Evolutionary conservation across 2,113 vertebrate species (phyloP), one percentile per base, ranked within the genome.

Genomic region (Microtus montanus): DNA sequence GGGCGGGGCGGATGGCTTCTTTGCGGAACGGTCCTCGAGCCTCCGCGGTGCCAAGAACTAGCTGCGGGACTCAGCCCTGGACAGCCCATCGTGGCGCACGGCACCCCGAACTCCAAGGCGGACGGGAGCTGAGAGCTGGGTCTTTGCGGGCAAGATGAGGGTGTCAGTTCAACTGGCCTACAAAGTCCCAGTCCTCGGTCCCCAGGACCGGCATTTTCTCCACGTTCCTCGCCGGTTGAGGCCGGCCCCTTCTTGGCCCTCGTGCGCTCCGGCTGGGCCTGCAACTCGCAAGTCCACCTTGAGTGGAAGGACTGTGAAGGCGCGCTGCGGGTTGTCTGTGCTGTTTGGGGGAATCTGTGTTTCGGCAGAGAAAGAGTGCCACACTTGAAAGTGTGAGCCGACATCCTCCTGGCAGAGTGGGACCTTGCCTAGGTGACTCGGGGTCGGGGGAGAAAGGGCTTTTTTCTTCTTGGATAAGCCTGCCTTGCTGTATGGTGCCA

Each of bases 71-170:
- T 79, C 92, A 13, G 82, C 73, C 54, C 28, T 5, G 33, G 71
- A 82, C 84, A 97, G 91, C 74, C 95, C 70, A 71, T 95, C 87
- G 68, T 87, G 89, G 49, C 44, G 49, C 88, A 26, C 71, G 38
- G 86, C 86, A 74, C 80, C 91, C 75, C 2, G 17, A 74, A 66
- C 79, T 85, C 79, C 30, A 87, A 84, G 94, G 92, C 33, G 71
- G 75, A 96, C 58, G 99, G 98, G 99, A 97, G 99, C 97, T 98
- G 98, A 99, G 99, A 98, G 97, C 98, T 99, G 99, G 99, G 99
- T 99, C 99, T 99, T 99, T 99, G 99, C 99, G 99, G 99, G 99
- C 99, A 99, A 99, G 99, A 99, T 99, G 99, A 99, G 99, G 98
- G 97, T 98, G 97, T 98, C 98, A 95, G 98, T 98, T 98, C 99